phyloP scores from a whole-genome alignment of 2,797 vertebrate genomes.

The Acanthurus tractus region DNA sequence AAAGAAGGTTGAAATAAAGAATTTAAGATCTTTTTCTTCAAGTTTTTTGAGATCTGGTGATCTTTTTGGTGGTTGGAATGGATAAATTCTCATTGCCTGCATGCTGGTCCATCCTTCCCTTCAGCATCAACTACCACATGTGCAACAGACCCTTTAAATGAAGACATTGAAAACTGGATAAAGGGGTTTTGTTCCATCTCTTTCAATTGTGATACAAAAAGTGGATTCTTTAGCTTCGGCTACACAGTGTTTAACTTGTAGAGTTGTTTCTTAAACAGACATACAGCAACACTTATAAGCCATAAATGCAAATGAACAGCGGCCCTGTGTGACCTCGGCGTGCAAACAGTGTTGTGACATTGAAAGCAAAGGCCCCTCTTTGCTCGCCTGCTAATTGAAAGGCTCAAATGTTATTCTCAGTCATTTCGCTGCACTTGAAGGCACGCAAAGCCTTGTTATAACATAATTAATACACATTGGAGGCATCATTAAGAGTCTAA shows the following conservation, averaged over 20 bases:
- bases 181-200: neutral
- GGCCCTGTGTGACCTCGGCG: neutral
- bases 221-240: neutral
- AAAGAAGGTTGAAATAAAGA: too few species aligned
- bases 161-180: neutral
- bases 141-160: too few species aligned
- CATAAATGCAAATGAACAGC: neutral
- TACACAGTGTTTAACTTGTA: neutral
- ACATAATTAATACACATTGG: conserved; percentile 61
- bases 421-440: conserved; percentile 50
- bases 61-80: too few species aligned
- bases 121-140: too few species aligned
- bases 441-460: conserved; percentile 50
- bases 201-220: neutral
- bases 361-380: conserved; percentile 17
- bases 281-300: neutral
- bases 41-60: too few species aligned
- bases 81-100: too few species aligned
- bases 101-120: too few species aligned
- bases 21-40: too few species aligned
- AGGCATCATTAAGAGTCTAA: conserved; percentile 65
- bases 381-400: conserved; percentile 43
- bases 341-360: conserved; percentile 14
- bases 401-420: conserved; percentile 27
- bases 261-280: neutral